Base-by-base conservation (phyloP, 2,797 vertebrate genomes). In the Adelosebastes latens region DNA sequence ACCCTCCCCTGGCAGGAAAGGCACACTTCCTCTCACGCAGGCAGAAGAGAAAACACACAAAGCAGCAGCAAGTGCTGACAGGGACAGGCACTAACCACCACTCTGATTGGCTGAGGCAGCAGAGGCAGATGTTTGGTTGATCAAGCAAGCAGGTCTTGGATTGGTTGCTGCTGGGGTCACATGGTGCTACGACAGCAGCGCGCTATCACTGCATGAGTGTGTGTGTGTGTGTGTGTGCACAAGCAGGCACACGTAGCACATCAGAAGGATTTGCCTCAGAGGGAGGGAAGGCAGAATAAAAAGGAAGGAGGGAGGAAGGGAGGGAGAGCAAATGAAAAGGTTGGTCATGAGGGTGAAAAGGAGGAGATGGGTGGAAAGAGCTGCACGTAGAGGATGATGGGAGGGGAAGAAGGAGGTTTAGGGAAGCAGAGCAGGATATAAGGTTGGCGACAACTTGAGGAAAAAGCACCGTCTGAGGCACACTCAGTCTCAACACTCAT, bases 1-100 rank as follows among this genome's bases (percentile, higher is more conserved):
- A 92, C 92, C 91, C 94, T 94, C 92, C 93, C 91, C 92, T 91
- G 82, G 87, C 92, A 96, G 95, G 92, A 96, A 95, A 91, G 92
- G 34, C 83, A 93, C 90, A 94, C 94, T 96, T 96, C 95, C 96
- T 96, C 91, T 89, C 86, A 91, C 88, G 79, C 83, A 92, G 92
- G 88, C 90, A 77, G 84, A 88, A 66, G 75, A 84, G 71, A 87
- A 90, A 94, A 92, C 77, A 91, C 75, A 88, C 85, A 81, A 89
- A 88, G 78, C 88, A 89, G 83, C 83, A 86, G 88, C 82, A 24
- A 89, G 72, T 72, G 67, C 81, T 81, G 81, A 86, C 71, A 72
- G 89, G 75, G 77, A 79, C 73, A 77, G 65, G 75, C 82, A 90
- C 6, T 59, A 94, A 93, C 81, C 65, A 52, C 68, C 77, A 13